Conservation (phyloP, 2,888 invertebrate species). For the Ditula angustiorana region DNA sequence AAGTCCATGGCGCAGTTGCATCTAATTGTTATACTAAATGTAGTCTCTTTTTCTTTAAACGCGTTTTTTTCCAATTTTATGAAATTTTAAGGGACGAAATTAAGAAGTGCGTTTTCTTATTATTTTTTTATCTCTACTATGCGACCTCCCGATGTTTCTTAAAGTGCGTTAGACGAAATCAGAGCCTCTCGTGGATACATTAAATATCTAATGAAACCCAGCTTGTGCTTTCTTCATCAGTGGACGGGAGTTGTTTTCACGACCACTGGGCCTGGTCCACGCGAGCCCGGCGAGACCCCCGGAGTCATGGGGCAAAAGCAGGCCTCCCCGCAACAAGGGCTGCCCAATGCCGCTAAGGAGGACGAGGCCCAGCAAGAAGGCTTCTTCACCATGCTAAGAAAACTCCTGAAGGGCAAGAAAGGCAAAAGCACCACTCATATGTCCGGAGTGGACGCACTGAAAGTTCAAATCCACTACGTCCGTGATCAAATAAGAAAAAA, state of each 20-base stretch:
- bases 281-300: background rate
- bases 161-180: conserved; percentile 83
- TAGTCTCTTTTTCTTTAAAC: too few relatives aligned
- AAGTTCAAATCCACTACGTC: conserved; percentile 10
- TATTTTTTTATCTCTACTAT: conserved; percentile 43
- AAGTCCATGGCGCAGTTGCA: too few relatives aligned
- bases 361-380: conserved; percentile 51
- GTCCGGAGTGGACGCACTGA: conserved; percentile 37
- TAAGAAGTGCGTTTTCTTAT: background rate
- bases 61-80: background rate
- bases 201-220: conserved; percentile 80
- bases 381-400: conserved; percentile 65
- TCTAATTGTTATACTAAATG: too few relatives aligned
- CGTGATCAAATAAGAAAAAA: background rate
- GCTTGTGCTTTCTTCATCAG: conserved; percentile 83
- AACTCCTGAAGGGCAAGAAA: conserved; percentile 60
- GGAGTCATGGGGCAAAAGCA: background rate
- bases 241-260: conserved; percentile 62
- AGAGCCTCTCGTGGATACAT: conserved; percentile 64
- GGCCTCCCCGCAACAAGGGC: background rate
- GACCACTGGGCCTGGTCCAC: conserved; percentile 21
- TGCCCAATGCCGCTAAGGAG: conserved; percentile 42
- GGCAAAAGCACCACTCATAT: conserved; percentile 56
- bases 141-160: conserved; percentile 56
- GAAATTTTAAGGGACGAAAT: too few relatives aligned